Conservation (phyloP, 2,888 invertebrate species). For the Diachrysia chrysitis region DNA sequence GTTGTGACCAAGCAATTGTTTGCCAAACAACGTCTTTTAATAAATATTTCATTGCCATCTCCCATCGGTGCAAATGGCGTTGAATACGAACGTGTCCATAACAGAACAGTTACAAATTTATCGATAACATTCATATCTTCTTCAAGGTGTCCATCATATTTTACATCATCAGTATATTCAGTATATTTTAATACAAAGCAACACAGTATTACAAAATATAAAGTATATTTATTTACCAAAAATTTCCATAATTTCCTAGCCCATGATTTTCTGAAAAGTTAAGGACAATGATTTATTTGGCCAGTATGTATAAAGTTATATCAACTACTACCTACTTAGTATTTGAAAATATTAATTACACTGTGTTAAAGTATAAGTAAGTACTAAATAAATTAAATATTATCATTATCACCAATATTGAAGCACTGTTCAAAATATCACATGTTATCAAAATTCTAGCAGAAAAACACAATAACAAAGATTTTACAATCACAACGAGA, state of each 20-base stretch:
- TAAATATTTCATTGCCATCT: slow-evolving; percentile 14
- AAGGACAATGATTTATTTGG: no score
- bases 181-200: background rate
- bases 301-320: no score
- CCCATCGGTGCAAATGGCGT: slow-evolving; percentile 23
- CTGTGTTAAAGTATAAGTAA: no score
- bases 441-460: background rate
- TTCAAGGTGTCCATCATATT: no score
- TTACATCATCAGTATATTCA: background rate
- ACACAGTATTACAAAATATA: background rate
- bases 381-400: no score
- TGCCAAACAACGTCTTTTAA: slow-evolving; percentile 6
- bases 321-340: no score
- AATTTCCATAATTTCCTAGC: background rate
- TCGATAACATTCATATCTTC: no score
- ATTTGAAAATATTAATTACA: no score
- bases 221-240: background rate
- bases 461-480: no score
- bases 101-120: slow-evolving; percentile 23
- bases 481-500: no score
- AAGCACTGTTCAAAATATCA: background rate
- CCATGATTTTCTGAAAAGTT: no score
- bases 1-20: slow-evolving; percentile 29
- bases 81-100: slow-evolving; percentile 20
- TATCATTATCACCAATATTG: no score